Conservation (phyloP, 2,797 vertebrate genomes). For the Parambassis ranga region DNA sequence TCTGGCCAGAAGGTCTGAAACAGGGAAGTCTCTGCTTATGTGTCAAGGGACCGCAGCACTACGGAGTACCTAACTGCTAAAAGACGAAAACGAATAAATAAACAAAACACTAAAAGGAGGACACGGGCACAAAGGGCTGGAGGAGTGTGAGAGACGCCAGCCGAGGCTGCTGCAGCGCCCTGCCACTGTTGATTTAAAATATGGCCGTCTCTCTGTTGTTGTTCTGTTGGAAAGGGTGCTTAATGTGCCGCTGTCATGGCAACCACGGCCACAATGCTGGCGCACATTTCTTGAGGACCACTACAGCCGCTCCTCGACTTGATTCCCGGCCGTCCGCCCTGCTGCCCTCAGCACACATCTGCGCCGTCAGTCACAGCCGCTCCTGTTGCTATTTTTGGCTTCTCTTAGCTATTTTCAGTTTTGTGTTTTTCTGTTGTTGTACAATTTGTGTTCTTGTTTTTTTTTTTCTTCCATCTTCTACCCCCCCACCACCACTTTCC, state of each 20-base stretch:
- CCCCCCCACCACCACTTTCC: constrained; percentile 8
- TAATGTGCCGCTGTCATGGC: constrained; percentile 68
- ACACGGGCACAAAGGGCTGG: constrained; percentile 25
- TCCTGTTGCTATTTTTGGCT: constrained; percentile 69
- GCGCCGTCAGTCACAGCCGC: constrained; percentile 60
- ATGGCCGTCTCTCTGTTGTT: constrained; percentile 54
- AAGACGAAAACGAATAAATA: constrained; percentile 34
- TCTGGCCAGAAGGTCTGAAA: constrained; percentile 52
- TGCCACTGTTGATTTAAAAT: constrained; percentile 61
- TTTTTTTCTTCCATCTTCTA: not conserved
- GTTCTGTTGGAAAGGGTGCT: constrained; percentile 61
- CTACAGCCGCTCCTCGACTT: constrained; percentile 58
- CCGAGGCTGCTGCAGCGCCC: constrained; percentile 39
- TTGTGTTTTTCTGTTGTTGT: constrained; percentile 64
- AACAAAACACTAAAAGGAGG: constrained; percentile 53
- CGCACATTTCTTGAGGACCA: constrained; percentile 67
- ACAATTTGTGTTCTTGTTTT: constrained; percentile 55
- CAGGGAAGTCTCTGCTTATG: constrained; percentile 44
- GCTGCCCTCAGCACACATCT: constrained; percentile 51
- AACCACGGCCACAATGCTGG: constrained; percentile 58
- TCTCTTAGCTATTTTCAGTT: constrained; percentile 67
- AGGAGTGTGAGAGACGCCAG: constrained; percentile 30
- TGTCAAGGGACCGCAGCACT: constrained; percentile 52
- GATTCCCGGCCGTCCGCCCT: constrained; percentile 33
- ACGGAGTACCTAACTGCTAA: constrained; percentile 48